Base-by-base conservation (phyloP, 2,888 invertebrate species). In the Sinodicranocentrus sp. region DNA sequence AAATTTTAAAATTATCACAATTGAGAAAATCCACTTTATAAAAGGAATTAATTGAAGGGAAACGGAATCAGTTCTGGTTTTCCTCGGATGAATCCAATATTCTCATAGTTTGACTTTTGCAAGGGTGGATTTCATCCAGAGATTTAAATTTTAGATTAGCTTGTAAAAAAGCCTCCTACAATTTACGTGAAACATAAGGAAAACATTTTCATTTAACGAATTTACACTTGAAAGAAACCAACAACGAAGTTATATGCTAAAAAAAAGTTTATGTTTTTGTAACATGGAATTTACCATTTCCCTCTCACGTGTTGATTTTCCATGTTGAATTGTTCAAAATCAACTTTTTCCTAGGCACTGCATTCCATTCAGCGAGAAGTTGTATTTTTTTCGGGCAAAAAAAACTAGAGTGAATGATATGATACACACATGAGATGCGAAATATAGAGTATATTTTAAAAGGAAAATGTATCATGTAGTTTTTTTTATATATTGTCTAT, bases 41-140 rank as follows among this genome's bases (percentile, higher is more conserved):
- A n/a, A 3, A 23, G 57, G 23, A 57, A 57, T 57, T 57, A 57
- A 57, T 57, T 57, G 57, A 57, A 57, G 57, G 57, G 57, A 57
- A 57, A 57, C 48, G n/a, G 48, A 48, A 59, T 59, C 59, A 25
- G 59, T 59, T 59, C 59, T 59, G 59, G 59, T 59, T 59, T n/a
- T 59, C 59, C 13, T 59, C 59, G n/a, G n/a, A 21, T 59, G 26
- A 59, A 48, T 48, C 48, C 2, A 48, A 48, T 26, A 25, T n/a
- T n/a, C n/a, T n/a, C n/a, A n/a, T n/a, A 25, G 26, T 59, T 59
- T 8, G 10, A 25, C 25, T 21, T 26, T 15, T 26, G 59, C 2
- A 13, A 19, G 21, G 13, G 21, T 25, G 8, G 21, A 21, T 17
- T 57, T 25, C 19, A n/a, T 48, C 48, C 48, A 48, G 48, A 48